Evolutionary conservation across 2,888 invertebrate species (phyloP).

Genomic region (Bellardia bayeri): DNA sequence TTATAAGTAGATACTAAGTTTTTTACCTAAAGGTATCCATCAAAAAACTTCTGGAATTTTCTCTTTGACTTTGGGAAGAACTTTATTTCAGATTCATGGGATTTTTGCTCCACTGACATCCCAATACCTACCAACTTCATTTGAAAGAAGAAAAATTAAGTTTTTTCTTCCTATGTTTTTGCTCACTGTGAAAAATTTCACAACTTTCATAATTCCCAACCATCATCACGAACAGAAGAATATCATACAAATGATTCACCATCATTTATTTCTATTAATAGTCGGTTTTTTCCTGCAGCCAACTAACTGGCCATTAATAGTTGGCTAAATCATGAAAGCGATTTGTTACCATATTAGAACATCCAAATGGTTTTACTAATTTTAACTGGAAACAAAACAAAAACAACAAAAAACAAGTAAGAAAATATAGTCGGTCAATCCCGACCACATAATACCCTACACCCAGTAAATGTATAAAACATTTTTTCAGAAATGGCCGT

Average conservation of each 20-base stretch:
- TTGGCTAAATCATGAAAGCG: slow-evolving; percentile 43
- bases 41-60: too few species aligned
- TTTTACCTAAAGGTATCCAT: too few species aligned
- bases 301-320: slow-evolving; percentile 40
- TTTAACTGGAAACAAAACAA: slow-evolving; percentile 58
- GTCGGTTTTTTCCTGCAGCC: neutral
- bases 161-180: neutral
- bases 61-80: too few species aligned
- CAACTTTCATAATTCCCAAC: slow-evolving; percentile 14
- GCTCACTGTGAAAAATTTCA: neutral
- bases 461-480: too few species aligned
- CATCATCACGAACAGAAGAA: slow-evolving; percentile 27
- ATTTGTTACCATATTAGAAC: slow-evolving; percentile 58
- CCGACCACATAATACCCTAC: too few species aligned
- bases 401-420: neutral
- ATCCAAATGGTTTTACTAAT: slow-evolving; percentile 54
- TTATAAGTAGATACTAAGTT: too few species aligned
- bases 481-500: too few species aligned
- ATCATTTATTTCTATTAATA: slow-evolving; percentile 47
- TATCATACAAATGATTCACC: slow-evolving; percentile 51
- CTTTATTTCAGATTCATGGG: too few species aligned
- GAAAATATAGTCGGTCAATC: too few species aligned
- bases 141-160: too few species aligned
- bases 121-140: too few species aligned
- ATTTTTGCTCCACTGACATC: too few species aligned